These are phyloP conservation scores for Beroe forskalii DNA, from an alignment of 37 sponge, comb jelly and placozoan genomes.

Conservation along the genomic window DNA sequence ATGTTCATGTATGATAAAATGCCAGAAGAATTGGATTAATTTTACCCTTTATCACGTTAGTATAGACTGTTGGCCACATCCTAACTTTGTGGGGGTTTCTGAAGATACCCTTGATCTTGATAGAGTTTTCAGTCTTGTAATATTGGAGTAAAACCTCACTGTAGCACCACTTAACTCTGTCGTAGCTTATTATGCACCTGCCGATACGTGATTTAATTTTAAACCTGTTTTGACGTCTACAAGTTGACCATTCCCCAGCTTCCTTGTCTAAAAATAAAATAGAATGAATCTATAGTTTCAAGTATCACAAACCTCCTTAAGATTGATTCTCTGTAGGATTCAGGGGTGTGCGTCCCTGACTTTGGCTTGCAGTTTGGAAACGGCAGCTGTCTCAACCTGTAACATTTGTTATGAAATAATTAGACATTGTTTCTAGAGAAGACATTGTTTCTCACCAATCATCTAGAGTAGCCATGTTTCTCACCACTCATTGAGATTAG, in stretches of 20 bases:
- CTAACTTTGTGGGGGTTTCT: constrained; percentile 6
- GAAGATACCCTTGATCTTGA: constrained; percentile 34
- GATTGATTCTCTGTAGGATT: constrained; percentile 16
- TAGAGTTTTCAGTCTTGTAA: constrained; percentile 21
- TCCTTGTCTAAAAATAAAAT: too few relatives aligned
- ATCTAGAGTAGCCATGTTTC: too few relatives aligned
- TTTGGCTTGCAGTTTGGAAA: constrained; percentile 50
- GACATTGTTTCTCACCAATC: neutral
- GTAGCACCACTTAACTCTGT: constrained; percentile 59
- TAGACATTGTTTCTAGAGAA: neutral
- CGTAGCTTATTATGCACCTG: constrained; percentile 24
- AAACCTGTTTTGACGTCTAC: too few relatives aligned
- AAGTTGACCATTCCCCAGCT: too few relatives aligned
- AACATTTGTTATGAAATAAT: neutral
- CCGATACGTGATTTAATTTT: too few relatives aligned
- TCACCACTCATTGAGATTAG: too few relatives aligned
- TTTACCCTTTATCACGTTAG: constrained; percentile 24
- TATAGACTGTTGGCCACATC: constrained; percentile 53
- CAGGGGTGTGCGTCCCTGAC: constrained; percentile 47
- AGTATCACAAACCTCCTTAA: neutral
- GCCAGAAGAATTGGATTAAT: neutral
- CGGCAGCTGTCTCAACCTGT: constrained; percentile 60
- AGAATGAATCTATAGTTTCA: too few relatives aligned
- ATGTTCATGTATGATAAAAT: too few relatives aligned
- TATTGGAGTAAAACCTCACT: constrained; percentile 37